A percentile compares a stretch with the other conserved stretches of the same genome.
Evolutionary conservation across 2,888 invertebrate genomes (phyloP).

Genomic region (Agrenia bidenticulata): DNA sequence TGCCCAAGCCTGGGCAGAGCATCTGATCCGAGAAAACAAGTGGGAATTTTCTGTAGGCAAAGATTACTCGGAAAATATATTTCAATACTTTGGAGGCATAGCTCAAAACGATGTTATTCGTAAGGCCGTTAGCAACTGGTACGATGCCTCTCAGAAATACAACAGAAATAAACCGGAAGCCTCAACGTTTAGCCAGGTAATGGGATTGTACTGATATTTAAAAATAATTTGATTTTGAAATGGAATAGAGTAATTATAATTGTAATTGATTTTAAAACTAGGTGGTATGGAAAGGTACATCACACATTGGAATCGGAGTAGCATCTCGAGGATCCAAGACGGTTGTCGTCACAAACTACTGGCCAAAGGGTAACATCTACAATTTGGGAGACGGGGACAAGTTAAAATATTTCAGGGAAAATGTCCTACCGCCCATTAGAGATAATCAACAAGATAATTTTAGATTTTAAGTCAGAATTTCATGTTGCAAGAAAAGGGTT

Average conservation of each 20-base stretch:
- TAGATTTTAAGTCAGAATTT: too few species aligned
- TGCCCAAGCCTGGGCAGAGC: conserved; percentile 45
- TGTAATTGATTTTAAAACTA: not conserved
- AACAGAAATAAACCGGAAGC: conserved; percentile 43
- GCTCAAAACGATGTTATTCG: conserved; percentile 31
- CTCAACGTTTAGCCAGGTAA: conserved; percentile 37
- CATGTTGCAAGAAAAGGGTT: too few species aligned
- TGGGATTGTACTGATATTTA: not conserved
- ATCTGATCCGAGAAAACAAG: conserved; percentile 42
- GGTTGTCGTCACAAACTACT: conserved; percentile 44
- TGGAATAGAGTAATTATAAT: not conserved
- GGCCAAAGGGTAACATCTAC: conserved; percentile 45
- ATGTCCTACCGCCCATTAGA: conserved; percentile 32
- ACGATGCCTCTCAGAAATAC: conserved; percentile 36
- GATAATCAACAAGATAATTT: conserved; percentile 1
- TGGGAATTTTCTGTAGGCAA: conserved; percentile 46
- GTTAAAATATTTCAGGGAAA: conserved; percentile 39
- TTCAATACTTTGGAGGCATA: conserved; percentile 44
- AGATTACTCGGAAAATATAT: conserved; percentile 45
- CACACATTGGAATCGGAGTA: conserved; percentile 43
- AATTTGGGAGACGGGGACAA: conserved; percentile 37
- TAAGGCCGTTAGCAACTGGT: conserved; percentile 42
- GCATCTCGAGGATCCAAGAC: conserved; percentile 38
- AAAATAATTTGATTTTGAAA: too few species aligned
- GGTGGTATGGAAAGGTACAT: conserved; percentile 39